Evolutionary conservation across 2,113 vertebrate genomes (phyloP).

Genomic region (Poecilia latipinna): DNA sequence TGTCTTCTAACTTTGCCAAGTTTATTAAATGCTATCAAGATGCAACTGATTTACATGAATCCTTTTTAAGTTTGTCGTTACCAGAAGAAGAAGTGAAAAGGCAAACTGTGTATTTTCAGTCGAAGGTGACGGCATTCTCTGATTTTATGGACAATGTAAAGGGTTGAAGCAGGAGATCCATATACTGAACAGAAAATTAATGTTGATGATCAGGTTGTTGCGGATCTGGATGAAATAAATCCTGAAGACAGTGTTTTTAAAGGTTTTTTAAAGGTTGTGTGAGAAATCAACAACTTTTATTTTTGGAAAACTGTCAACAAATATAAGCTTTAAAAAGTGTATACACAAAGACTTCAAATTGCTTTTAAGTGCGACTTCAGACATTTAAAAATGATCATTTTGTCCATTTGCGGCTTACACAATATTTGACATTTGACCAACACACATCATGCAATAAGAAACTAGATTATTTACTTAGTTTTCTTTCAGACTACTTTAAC

Average conservation of each 20-base stretch:
- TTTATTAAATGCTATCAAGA: neutral
- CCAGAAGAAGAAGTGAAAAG: neutral
- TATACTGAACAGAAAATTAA: no score
- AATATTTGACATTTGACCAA: slow-evolving; percentile 1
- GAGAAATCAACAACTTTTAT: slow-evolving; percentile 5
- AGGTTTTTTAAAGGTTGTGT: neutral
- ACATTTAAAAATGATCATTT: neutral
- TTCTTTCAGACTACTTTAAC: slow-evolving; percentile 10
- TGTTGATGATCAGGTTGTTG: no score
- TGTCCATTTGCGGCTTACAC: neutral
- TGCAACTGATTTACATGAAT: neutral
- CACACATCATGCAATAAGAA: slow-evolving; percentile 26
- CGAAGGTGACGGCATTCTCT: neutral
- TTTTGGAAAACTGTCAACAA: neutral
- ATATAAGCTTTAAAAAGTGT: neutral
- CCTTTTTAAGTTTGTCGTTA: neutral
- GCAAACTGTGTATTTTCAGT: neutral
- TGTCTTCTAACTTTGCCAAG: neutral
- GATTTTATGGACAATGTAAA: no score
- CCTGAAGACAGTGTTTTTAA: neutral
- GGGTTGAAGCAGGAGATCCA: no score
- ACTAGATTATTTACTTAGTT: slow-evolving; percentile 22
- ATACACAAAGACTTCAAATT: neutral
- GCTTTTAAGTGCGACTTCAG: neutral
- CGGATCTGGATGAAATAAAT: no score